Evolutionary conservation across 2,113 vertebrate species (phyloP).

Genomic region (Odontesthes bonariensis): DNA sequence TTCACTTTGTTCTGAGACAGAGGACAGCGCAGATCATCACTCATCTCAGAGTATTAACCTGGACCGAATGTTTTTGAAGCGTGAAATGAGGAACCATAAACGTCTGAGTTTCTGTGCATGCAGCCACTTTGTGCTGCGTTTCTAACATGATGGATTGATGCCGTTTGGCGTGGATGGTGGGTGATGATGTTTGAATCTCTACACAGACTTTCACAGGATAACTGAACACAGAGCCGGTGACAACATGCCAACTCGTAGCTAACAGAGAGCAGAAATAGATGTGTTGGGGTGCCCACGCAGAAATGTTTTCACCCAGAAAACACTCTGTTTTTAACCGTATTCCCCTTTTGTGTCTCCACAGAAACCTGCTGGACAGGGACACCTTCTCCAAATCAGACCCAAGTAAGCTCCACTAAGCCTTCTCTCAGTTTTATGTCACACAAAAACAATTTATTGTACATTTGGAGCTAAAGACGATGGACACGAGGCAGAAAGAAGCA

Average conservation of each 20-base stretch:
- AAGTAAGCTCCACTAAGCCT: constrained; percentile 82
- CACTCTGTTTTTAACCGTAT: constrained; percentile 26
- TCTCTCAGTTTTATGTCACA: neutral
- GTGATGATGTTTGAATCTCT: neutral
- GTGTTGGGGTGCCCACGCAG: constrained; percentile 19
- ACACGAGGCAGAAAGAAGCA: too few relatives aligned
- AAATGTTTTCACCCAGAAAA: neutral
- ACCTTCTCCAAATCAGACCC: constrained; percentile 97
- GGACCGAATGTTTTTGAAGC: constrained; percentile 16
- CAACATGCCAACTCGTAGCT: constrained; percentile 2
- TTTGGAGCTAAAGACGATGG: too few relatives aligned
- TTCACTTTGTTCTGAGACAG: constrained; percentile 15
- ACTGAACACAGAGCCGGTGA: constrained; percentile 23
- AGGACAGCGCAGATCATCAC: neutral
- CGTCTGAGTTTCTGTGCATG: neutral
- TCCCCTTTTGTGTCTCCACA: constrained; percentile 66
- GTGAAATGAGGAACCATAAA: constrained; percentile 26
- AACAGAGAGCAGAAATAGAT: constrained; percentile 24
- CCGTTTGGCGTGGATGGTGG: neutral
- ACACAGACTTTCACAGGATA: constrained; percentile 27
- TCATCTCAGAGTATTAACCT: neutral
- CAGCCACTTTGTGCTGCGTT: too few relatives aligned
- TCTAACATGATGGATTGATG: too few relatives aligned
- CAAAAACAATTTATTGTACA: too few relatives aligned
- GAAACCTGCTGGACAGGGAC: constrained; percentile 92